Percentiles rank a stretch among this genome's conserved stretches.
Evolutionary conservation across 2,888 invertebrate species (phyloP).

Genomic region (Chrysotoxum bicinctum): DNA sequence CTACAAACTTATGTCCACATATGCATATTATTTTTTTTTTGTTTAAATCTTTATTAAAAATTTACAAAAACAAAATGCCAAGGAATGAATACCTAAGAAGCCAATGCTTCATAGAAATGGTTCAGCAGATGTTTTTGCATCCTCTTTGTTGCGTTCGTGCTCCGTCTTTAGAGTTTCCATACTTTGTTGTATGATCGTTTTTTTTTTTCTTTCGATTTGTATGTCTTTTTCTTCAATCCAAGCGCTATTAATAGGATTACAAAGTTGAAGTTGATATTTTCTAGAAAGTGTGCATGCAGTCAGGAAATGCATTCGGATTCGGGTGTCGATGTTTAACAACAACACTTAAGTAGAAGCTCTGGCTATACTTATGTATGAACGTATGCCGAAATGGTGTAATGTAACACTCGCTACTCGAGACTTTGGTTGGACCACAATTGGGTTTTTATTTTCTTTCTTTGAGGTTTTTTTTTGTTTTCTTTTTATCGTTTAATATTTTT

Average conservation of each 20-base stretch:
- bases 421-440: conserved; percentile 53
- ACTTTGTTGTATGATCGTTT: conserved; percentile 22
- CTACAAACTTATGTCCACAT: neutral
- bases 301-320: conserved; percentile 64
- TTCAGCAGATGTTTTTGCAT: conserved; percentile 72
- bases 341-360: conserved; percentile 25
- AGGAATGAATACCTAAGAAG: conserved; percentile 3
- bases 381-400: conserved; percentile 49
- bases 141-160: conserved; percentile 46
- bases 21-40: neutral
- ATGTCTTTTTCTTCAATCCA: conserved; percentile 25
- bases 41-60: conserved; percentile 15
- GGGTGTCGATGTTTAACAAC: conserved; percentile 64
- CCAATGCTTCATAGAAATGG: conserved; percentile 24
- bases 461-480: conserved; percentile 12
- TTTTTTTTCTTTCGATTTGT: conserved; percentile 16
- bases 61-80: conserved; percentile 52
- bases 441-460: conserved; percentile 57
- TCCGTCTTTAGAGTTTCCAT: conserved; percentile 17
- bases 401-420: conserved; percentile 43
- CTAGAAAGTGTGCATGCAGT: conserved; percentile 69
- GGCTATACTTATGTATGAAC: neutral
- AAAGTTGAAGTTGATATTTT: conserved; percentile 64
- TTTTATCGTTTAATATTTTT: neutral
- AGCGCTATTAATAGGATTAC: conserved; percentile 69